Conservation (phyloP, 2,797 vertebrate species). For the Rhinoraja longicauda region DNA sequence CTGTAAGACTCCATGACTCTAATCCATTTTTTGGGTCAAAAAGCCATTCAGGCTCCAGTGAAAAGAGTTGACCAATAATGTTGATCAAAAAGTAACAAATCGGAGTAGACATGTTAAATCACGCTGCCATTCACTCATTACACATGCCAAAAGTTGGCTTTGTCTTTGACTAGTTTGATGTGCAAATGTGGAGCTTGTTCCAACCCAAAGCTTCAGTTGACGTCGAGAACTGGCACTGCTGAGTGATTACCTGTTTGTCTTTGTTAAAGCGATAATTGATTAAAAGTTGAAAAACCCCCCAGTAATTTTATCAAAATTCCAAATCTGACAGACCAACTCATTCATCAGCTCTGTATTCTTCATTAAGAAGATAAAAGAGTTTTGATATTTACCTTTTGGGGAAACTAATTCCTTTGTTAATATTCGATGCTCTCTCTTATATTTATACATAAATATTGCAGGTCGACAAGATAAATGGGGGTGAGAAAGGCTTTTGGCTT, state of each 20-base stretch:
- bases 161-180: background rate
- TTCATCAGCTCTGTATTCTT: background rate
- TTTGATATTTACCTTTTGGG: background rate
- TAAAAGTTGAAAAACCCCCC: background rate
- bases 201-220: background rate
- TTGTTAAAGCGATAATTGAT: background rate
- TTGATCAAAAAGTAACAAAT: background rate
- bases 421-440: background rate
- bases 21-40: background rate
- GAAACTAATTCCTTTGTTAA: background rate
- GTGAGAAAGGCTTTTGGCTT: background rate
- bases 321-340: background rate
- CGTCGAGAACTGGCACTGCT: background rate
- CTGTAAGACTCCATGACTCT: too few relatives aligned
- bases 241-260: background rate
- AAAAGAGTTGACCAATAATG: background rate
- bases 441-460: background rate
- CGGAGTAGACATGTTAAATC: background rate
- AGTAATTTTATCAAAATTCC: background rate
- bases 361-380: background rate
- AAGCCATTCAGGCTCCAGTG: background rate
- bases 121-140: background rate
- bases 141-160: background rate
- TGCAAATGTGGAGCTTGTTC: background rate
- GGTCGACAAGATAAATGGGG: background rate